A percentile compares a stretch with the other conserved stretches of the same genome.
These are phyloP conservation scores for Pangasianodon hypophthalmus DNA, from an alignment of 2,113 vertebrate genomes.

Conservation along the genomic window DNA sequence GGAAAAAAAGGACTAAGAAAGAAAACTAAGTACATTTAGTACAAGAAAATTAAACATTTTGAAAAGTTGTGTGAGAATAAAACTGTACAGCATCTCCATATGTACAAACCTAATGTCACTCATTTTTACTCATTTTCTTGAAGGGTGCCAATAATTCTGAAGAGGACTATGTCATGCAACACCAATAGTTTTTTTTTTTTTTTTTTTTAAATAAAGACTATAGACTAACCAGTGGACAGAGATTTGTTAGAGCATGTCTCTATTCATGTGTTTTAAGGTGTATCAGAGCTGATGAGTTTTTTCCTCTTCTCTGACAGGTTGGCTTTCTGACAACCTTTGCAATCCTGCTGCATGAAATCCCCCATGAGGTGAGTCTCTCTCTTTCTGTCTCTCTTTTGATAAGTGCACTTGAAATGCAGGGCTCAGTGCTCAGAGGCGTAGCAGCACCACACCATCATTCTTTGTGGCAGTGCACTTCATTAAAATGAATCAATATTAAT, in stretches of 20 bases:
- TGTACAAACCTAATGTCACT: not conserved
- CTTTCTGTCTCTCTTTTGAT: not conserved
- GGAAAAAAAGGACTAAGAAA: too few species aligned
- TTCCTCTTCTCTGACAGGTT: constrained; percentile 74
- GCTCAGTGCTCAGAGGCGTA: not conserved
- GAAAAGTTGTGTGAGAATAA: not conserved
- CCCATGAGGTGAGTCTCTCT: constrained; percentile 87
- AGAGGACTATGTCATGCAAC: not conserved
- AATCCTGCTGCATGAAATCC: constrained; percentile 96
- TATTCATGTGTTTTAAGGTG: not conserved
- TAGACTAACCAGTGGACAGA: not conserved
- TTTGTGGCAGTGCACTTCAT: constrained; percentile 3
- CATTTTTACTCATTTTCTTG: not conserved
- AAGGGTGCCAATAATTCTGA: not conserved
- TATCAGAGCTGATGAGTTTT: not conserved
- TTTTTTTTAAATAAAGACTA: not conserved
- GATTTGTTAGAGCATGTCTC: not conserved
- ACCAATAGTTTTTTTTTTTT: not conserved
- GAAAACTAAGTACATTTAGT: not conserved
- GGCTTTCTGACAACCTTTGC: constrained; percentile 93
- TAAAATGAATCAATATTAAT: not conserved
- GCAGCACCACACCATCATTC: not conserved
- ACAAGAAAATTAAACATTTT: not conserved
- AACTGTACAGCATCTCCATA: not conserved
- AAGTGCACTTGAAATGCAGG: not conserved